Conservation (phyloP, 2,113 vertebrate genomes). For the Tringa solitaria region DNA sequence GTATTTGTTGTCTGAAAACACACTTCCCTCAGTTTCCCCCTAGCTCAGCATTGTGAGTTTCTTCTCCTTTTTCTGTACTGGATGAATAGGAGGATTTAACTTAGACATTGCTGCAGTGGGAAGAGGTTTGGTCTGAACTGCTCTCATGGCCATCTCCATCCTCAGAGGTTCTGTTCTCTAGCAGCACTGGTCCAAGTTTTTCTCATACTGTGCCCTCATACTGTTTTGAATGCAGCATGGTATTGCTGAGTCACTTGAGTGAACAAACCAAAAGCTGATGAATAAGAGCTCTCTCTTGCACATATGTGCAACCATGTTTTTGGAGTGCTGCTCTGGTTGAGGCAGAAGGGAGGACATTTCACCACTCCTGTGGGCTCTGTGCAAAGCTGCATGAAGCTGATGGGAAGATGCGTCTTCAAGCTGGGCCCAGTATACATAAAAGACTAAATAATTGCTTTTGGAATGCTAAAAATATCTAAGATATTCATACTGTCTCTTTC, state of each 20-base stretch:
- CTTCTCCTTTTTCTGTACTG: neutral
- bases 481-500: neutral
- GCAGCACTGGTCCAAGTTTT: neutral
- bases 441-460: neutral
- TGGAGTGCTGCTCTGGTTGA: neutral
- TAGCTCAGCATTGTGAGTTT: neutral
- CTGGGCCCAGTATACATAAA: neutral
- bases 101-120: neutral
- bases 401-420: neutral
- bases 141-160: neutral
- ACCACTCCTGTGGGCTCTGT: neutral
- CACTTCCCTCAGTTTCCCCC: neutral
- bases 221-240: neutral
- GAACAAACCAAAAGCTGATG: neutral
- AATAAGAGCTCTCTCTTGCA: neutral
- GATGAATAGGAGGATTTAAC: neutral
- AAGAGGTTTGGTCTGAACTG: neutral
- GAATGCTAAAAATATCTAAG: neutral
- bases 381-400: neutral
- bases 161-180: neutral
- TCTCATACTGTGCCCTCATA: neutral
- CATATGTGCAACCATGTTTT: neutral
- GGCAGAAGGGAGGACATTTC: fast-evolving
- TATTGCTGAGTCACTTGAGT: neutral
- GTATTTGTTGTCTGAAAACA: neutral